phyloP scores from a whole-genome alignment of 2,888 invertebrate species.

The Thereva unica region DNA sequence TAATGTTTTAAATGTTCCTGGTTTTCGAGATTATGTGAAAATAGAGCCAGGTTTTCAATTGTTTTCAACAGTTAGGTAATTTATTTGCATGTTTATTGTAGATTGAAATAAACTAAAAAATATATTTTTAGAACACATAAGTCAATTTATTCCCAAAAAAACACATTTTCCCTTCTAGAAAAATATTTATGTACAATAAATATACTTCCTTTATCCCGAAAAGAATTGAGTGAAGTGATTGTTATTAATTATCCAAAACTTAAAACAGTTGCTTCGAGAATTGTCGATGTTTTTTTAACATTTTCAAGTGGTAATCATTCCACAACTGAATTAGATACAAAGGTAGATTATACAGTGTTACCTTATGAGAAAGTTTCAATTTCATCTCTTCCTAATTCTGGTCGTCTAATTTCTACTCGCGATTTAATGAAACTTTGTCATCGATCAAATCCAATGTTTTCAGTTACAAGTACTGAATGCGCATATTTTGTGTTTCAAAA shows the following conservation, averaged over 20 bases:
- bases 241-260: constrained; percentile 71
- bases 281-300: constrained; percentile 82
- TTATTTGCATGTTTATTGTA: neutral
- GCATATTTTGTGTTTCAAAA: constrained; percentile 71
- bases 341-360: constrained; percentile 49
- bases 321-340: constrained; percentile 38
- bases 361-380: constrained; percentile 51
- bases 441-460: constrained; percentile 74
- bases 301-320: constrained; percentile 75
- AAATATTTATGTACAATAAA: constrained; percentile 82
- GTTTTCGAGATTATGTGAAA: constrained; percentile 80
- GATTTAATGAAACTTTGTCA: constrained; percentile 93
- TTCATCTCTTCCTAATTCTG: constrained; percentile 52
- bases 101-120: neutral
- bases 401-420: constrained; percentile 76
- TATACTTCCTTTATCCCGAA: constrained; percentile 75
- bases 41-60: constrained; percentile 87
- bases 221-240: constrained; percentile 76
- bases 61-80: constrained; percentile 84
- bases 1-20: constrained; percentile 80
- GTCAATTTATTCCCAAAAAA: constrained; percentile 59
- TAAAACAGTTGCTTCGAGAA: constrained; percentile 71
- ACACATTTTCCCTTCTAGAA: constrained; percentile 72
- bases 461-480: constrained; percentile 66
- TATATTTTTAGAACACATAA: constrained; percentile 52